Evolutionary conservation across 2,888 invertebrate genomes (phyloP).

Genomic region (Stegana nigrithorax): DNA sequence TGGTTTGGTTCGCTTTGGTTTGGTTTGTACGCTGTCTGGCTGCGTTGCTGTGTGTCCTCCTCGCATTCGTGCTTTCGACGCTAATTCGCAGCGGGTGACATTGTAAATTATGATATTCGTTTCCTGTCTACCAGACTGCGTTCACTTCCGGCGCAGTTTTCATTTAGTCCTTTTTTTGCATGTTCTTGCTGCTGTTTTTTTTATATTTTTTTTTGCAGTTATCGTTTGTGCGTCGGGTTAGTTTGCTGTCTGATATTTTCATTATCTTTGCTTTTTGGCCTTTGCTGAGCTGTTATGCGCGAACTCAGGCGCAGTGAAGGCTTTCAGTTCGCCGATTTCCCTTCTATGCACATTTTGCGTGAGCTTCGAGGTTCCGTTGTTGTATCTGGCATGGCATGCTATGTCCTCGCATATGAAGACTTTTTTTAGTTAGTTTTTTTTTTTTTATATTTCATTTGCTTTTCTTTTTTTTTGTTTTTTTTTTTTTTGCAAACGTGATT

Average conservation of each 20-base stretch:
- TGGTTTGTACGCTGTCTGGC: background rate
- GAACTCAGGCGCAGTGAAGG: too few species aligned
- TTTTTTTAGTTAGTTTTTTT: too few species aligned
- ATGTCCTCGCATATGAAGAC: too few species aligned
- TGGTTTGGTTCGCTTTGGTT: background rate
- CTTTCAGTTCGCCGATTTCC: too few species aligned
- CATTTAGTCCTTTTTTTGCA: background rate
- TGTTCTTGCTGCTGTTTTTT: constrained; percentile 4
- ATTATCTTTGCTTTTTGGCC: constrained; percentile 7
- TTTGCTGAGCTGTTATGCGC: background rate
- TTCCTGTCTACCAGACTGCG: constrained; percentile 59
- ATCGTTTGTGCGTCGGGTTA: background rate
- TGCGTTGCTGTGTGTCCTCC: background rate
- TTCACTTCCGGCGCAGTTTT: constrained; percentile 45
- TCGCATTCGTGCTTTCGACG: constrained; percentile 24
- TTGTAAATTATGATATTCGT: constrained; percentile 62
- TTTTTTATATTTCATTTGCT: too few species aligned
- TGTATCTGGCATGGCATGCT: too few species aligned
- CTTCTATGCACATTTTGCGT: too few species aligned
- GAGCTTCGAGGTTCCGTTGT: too few species aligned
- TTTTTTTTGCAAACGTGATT: background rate
- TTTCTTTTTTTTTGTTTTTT: background rate
- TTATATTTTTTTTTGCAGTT: constrained; percentile 20
- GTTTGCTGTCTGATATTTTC: constrained; percentile 5
- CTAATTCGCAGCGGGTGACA: constrained; percentile 62